Evolutionary conservation across 1,140 invertebrate species (phyloP).

Genomic region (Meloidogyne hapla): DNA sequence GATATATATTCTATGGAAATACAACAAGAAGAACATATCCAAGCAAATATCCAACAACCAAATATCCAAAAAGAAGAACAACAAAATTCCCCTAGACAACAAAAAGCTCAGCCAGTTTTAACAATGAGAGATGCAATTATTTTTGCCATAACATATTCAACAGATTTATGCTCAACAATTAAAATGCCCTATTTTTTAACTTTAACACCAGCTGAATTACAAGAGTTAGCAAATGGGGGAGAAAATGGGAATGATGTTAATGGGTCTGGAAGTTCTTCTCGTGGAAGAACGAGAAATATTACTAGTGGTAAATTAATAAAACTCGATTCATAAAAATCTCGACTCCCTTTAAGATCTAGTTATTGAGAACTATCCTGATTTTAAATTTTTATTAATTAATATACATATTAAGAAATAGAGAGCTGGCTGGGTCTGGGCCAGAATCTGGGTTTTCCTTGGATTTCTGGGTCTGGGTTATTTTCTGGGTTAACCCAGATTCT

Average conservation of each 20-base stretch:
- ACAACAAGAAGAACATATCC: background rate
- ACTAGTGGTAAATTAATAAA: constrained; percentile 23
- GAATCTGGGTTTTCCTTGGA: no score
- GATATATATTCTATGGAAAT: no score
- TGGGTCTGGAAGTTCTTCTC: background rate
- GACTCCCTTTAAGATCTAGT: no score
- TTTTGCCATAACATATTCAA: constrained; percentile 39
- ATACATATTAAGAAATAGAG: no score
- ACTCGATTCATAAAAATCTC: no score
- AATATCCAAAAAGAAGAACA: background rate
- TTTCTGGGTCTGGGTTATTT: no score
- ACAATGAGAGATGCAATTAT: constrained; percentile 43
- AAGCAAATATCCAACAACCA: background rate
- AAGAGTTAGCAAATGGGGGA: constrained; percentile 22
- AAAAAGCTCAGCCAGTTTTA: constrained; percentile 23
- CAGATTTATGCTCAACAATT: constrained; percentile 18
- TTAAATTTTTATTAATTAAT: no score
- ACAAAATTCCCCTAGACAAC: background rate
- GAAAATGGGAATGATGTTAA: constrained; percentile 2
- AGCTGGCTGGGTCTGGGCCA: no score
- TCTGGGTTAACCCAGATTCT: no score
- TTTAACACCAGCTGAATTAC: constrained; percentile 23
- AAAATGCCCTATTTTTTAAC: constrained; percentile 50
- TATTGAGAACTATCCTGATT: no score
- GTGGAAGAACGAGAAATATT: constrained; percentile 32